Conservation (phyloP, 2,113 vertebrate species). For the Corynorhinus townsendii region DNA sequence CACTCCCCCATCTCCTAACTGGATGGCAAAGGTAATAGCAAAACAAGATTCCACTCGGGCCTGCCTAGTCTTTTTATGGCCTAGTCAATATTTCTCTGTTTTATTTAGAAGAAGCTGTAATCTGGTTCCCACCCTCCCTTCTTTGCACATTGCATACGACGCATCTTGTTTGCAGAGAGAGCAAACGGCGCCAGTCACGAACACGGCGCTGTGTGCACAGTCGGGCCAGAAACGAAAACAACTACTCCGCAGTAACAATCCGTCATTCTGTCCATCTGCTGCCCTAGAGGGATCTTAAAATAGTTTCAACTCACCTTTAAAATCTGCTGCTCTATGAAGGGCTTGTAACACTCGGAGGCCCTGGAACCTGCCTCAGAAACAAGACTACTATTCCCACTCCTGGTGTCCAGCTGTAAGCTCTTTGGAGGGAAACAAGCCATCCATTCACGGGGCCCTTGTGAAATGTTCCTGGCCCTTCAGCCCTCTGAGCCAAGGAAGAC, state of each 20-base stretch:
- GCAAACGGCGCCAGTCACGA: not conserved
- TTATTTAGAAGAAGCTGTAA: not conserved
- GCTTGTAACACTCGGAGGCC: slow-evolving; percentile 37
- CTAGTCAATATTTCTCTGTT: not conserved
- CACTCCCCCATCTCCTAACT: not conserved
- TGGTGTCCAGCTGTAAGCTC: slow-evolving; percentile 56
- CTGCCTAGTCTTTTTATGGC: not conserved
- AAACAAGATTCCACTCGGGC: not conserved
- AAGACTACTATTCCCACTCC: slow-evolving; percentile 32
- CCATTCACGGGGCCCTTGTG: slow-evolving; percentile 55
- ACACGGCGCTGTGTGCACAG: not conserved
- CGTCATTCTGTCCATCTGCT: slow-evolving; percentile 64
- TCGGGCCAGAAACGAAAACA: slow-evolving; percentile 51
- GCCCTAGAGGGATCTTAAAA: slow-evolving; percentile 63
- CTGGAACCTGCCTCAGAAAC: slow-evolving; percentile 48
- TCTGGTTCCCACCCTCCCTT: not conserved
- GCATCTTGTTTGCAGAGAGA: not conserved
- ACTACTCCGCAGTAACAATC: slow-evolving; percentile 19
- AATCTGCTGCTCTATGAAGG: slow-evolving; percentile 53
- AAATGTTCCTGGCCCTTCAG: slow-evolving; percentile 26
- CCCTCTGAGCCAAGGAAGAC: not conserved
- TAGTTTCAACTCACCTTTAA: slow-evolving; percentile 68
- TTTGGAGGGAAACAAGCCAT: slow-evolving; percentile 50
- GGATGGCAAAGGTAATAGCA: not conserved
- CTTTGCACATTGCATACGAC: not conserved